Conservation (phyloP, 1,140 invertebrate genomes). For the Cyrtorhinus lividipennis region DNA sequence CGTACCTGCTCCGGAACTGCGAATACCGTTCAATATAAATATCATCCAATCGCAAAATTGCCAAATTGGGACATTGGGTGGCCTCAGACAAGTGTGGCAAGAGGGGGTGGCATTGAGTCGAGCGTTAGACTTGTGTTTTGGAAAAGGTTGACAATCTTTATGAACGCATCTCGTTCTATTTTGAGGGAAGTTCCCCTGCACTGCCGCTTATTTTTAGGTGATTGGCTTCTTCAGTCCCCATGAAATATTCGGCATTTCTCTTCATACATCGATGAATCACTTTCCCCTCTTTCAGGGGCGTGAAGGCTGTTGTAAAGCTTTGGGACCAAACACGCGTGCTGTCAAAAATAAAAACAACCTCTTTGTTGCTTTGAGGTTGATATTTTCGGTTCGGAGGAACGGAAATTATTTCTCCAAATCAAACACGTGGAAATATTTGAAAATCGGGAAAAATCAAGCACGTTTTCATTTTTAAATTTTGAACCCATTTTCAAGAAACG, state of each 20-base stretch:
- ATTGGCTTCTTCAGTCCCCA: background rate
- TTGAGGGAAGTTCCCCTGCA: background rate
- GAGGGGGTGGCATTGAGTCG: background rate
- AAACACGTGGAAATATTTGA: background rate
- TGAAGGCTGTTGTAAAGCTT: background rate
- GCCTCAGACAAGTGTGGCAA: too few species aligned
- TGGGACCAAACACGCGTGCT: background rate
- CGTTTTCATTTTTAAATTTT: background rate
- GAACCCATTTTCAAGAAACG: background rate
- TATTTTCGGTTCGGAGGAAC: background rate
- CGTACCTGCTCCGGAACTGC: too few species aligned
- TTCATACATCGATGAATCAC: conserved; percentile 8
- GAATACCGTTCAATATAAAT: too few species aligned
- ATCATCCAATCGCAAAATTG: too few species aligned
- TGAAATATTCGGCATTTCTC: conserved; percentile 8
- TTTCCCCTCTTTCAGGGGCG: background rate
- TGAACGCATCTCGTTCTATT: background rate
- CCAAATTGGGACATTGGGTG: too few species aligned
- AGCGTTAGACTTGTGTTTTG: background rate
- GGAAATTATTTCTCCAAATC: background rate
- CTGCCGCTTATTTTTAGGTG: conserved; percentile 7
- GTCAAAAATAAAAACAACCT: background rate
- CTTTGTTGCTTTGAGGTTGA: background rate
- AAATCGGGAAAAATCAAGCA: background rate
- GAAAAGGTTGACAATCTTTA: conserved; percentile 5